phyloP scores from a whole-genome alignment of 64 coral and sea anemone genomes.

The Montipora sp. region DNA sequence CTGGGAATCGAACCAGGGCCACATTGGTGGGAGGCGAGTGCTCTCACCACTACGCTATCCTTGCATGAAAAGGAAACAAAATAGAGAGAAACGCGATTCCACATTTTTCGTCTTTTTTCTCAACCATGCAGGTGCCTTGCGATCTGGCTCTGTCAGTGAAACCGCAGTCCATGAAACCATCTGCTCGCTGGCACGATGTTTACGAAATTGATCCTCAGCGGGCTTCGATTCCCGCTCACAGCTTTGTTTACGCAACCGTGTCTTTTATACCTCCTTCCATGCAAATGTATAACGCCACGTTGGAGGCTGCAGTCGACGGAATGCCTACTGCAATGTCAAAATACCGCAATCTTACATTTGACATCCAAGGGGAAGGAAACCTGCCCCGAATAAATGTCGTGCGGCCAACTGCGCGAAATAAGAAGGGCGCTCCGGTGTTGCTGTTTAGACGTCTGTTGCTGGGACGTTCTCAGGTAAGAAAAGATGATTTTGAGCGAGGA shows the following conservation, averaged over 20 bases:
- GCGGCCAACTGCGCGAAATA: conserved; percentile 86
- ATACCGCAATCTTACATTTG: conserved; percentile 94
- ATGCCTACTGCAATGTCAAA: conserved; percentile 90
- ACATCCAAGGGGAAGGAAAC: conserved; percentile 97
- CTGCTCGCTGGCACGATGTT: conserved; percentile 95
- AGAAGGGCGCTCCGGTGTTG: conserved; percentile 87
- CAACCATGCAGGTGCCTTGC: conserved; percentile 79
- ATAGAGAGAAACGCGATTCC: too few species aligned
- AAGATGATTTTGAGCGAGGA: background rate
- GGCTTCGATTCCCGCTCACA: conserved; percentile 91
- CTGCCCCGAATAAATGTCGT: conserved; percentile 83
- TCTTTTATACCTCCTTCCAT: conserved; percentile 92
- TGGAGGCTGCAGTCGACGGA: conserved; percentile 96
- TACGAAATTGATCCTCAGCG: conserved; percentile 91
- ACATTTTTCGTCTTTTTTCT: background rate
- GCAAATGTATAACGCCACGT: conserved; percentile 86
- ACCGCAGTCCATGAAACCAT: conserved; percentile 91
- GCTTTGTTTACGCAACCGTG: conserved; percentile 85
- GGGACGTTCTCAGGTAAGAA: conserved; percentile 69
- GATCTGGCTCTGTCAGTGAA: conserved; percentile 95
- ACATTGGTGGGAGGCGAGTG: too few species aligned
- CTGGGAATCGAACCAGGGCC: too few species aligned
- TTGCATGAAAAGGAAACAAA: too few species aligned
- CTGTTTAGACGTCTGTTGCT: conserved; percentile 83
- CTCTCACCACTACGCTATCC: too few species aligned